Conservation (phyloP, 2,888 invertebrate species). For the Camponotus fellah region DNA sequence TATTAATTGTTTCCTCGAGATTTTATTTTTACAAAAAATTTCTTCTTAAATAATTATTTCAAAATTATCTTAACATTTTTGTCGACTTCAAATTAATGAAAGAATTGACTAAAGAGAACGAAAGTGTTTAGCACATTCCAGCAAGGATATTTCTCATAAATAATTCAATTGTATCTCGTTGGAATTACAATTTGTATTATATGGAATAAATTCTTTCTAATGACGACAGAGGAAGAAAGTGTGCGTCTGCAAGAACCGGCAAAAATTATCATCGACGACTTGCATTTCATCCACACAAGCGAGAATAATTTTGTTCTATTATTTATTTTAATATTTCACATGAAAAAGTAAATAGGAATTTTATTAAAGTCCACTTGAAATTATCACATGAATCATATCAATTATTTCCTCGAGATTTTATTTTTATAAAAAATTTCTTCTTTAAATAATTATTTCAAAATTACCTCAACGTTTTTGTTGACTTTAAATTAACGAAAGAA, state of each 20-base stretch:
- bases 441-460: background rate
- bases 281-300: background rate
- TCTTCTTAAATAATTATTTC: background rate
- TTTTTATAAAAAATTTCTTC: background rate
- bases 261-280: slow-evolving; percentile 10
- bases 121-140: background rate
- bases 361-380: background rate
- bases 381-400: background rate
- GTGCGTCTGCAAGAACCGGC: background rate
- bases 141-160: background rate
- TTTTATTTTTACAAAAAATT: background rate
- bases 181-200: too few relatives aligned
- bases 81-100: background rate
- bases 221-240: slow-evolving; percentile 59
- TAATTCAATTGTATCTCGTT: background rate
- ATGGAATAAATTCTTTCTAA: slow-evolving; percentile 44
- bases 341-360: background rate
- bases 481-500: background rate
- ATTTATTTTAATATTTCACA: background rate
- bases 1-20: background rate
- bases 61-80: background rate
- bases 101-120: background rate
- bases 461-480: background rate
- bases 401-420: background rate
- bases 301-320: background rate